Conservation (phyloP, 1,140 invertebrate genomes). For the Diachasmimorpha longicaudata region DNA sequence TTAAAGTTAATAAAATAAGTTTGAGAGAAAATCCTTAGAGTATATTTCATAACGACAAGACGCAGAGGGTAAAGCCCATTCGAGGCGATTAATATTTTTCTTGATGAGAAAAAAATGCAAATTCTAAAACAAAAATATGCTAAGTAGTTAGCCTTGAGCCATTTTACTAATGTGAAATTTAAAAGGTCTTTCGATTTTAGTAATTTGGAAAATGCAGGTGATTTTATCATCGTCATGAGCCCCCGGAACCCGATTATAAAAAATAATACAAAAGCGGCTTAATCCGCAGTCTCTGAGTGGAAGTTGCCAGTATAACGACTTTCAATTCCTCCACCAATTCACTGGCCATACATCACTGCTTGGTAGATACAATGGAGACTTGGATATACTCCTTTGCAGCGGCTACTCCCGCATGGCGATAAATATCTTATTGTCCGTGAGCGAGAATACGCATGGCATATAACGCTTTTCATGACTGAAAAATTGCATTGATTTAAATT, state of each 20-base stretch:
- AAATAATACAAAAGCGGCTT: background rate
- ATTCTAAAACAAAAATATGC: too few relatives aligned
- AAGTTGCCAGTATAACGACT: slow-evolving; percentile 10
- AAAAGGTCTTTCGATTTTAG: background rate
- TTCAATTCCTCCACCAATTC: slow-evolving; percentile 19
- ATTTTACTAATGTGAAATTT: too few relatives aligned
- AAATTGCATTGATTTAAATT: too few relatives aligned
- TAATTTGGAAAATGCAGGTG: slow-evolving; percentile 3
- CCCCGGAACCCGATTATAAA: background rate
- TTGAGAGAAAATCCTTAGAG: background rate
- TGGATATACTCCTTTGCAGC: background rate
- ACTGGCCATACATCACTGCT: slow-evolving; percentile 20
- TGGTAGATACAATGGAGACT: slow-evolving; percentile 21
- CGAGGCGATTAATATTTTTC: background rate
- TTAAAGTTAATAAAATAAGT: background rate
- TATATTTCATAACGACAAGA: background rate
- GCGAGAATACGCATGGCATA: slow-evolving; percentile 1
- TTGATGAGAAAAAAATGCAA: background rate
- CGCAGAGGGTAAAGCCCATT: too few relatives aligned
- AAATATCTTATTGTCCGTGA: slow-evolving; percentile 21
- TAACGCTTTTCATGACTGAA: background rate
- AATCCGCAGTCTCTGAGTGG: background rate
- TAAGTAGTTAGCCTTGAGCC: too few relatives aligned
- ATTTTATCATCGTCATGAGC: background rate
- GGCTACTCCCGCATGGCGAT: background rate